phyloP scores from a whole-genome alignment of 2,888 invertebrate species.

The Ariolimax columbianus region DNA sequence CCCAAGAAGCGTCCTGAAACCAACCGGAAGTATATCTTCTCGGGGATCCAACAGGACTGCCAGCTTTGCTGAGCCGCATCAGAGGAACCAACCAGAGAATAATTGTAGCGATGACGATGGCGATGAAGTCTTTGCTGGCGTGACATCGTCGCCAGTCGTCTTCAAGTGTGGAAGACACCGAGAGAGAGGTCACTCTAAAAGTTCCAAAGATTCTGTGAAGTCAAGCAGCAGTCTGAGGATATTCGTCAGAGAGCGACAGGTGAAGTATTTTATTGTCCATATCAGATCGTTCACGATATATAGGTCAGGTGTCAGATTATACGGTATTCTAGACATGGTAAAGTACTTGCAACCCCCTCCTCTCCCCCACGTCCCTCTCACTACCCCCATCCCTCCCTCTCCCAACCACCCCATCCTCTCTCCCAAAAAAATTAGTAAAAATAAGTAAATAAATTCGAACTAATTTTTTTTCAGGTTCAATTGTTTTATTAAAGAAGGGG shows the following conservation, averaged over 20 bases:
- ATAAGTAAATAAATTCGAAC: too few species aligned
- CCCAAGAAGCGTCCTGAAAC: too few species aligned
- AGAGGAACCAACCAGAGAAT: not conserved
- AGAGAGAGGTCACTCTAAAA: conserved; percentile 68
- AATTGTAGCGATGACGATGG: not conserved
- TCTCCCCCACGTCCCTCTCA: too few species aligned
- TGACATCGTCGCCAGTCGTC: conserved; percentile 66
- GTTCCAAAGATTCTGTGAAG: conserved; percentile 65
- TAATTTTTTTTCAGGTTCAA: too few species aligned
- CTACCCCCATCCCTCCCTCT: too few species aligned
- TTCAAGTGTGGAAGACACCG: conserved; percentile 67
- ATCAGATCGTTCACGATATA: too few species aligned
- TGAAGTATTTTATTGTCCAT: not conserved
- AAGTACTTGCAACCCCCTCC: not conserved
- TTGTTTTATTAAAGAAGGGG: too few species aligned
- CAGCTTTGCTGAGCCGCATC: not conserved
- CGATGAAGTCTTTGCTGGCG: conserved; percentile 56
- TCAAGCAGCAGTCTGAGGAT: conserved; percentile 21
- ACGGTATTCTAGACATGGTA: too few species aligned
- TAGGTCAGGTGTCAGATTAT: too few species aligned
- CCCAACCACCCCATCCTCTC: too few species aligned
- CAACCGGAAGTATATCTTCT: too few species aligned
- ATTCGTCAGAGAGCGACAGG: conserved; percentile 38
- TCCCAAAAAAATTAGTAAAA: too few species aligned
- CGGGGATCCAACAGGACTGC: not conserved